phyloP scores from a whole-genome alignment of 1,140 invertebrate species.

The Drosophila kanapiae region DNA sequence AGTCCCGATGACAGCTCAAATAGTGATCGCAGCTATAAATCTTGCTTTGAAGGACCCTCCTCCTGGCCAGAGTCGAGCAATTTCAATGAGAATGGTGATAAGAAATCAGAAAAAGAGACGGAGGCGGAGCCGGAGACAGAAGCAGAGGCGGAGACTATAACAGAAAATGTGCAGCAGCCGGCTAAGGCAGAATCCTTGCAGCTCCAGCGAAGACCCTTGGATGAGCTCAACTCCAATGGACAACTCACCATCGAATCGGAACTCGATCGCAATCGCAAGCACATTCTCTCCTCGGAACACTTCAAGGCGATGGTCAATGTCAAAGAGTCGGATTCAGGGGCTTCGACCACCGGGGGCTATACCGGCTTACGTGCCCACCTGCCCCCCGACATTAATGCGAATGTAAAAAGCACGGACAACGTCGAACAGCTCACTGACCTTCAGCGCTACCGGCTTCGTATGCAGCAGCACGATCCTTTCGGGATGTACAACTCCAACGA shows the following conservation, averaged over 20 bases:
- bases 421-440: constrained; percentile 58
- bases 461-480: constrained; percentile 70
- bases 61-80: background rate
- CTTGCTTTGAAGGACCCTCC: constrained; percentile 42
- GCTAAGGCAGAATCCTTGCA: background rate
- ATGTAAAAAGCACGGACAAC: constrained; percentile 48
- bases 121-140: background rate
- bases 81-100: too few species aligned
- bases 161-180: background rate
- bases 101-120: too few species aligned
- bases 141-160: background rate
- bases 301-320: constrained; percentile 49
- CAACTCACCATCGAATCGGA: background rate
- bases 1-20: constrained; percentile 56
- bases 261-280: constrained; percentile 48
- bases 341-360: background rate
- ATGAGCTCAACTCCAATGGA: constrained; percentile 57
- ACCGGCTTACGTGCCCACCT: constrained; percentile 17
- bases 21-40: constrained; percentile 53
- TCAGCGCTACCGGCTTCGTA: constrained; percentile 72
- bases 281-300: constrained; percentile 55
- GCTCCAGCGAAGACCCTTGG: constrained; percentile 22
- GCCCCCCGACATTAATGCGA: constrained; percentile 68
- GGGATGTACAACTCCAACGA: constrained; percentile 47
- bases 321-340: background rate